phyloP scores from a whole-genome alignment of 1,140 invertebrate genomes.

The Zaprionus inermis region DNA sequence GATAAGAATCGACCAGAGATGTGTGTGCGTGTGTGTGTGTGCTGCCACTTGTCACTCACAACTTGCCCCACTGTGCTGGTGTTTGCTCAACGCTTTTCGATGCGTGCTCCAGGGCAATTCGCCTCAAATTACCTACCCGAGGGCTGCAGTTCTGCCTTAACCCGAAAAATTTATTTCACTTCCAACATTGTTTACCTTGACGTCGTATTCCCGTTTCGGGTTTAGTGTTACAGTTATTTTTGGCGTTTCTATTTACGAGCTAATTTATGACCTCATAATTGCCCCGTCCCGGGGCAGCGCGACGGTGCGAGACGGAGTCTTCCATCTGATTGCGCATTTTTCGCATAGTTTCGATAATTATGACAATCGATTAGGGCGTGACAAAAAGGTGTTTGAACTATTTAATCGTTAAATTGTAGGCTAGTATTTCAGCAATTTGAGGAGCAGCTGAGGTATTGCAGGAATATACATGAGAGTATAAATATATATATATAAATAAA shows the following conservation, averaged over 20 bases:
- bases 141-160: constrained; percentile 56
- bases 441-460: not conserved
- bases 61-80: constrained; percentile 42
- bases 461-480: not conserved
- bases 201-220: constrained; percentile 13
- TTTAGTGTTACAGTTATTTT: constrained; percentile 42
- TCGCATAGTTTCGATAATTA: constrained; percentile 20
- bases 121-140: constrained; percentile 61
- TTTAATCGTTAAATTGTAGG: too few species aligned
- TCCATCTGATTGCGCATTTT: constrained; percentile 17
- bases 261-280: constrained; percentile 66
- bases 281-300: too few species aligned
- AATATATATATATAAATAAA: not conserved
- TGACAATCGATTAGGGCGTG: not conserved
- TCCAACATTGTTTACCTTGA: constrained; percentile 63
- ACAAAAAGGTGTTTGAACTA: not conserved
- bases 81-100: constrained; percentile 64
- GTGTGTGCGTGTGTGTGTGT: constrained; percentile 14
- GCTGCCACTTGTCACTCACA: constrained; percentile 49
- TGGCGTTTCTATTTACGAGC: constrained; percentile 58
- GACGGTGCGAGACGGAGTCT: constrained; percentile 4
- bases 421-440: not conserved
- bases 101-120: constrained; percentile 67
- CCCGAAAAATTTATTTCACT: constrained; percentile 57
- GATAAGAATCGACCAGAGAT: constrained; percentile 50